Evolutionary conservation across 92 coral and sea anemone species (phyloP), one percentile per base, ranked within the genome.

Genomic region (Palythoa grandis): DNA sequence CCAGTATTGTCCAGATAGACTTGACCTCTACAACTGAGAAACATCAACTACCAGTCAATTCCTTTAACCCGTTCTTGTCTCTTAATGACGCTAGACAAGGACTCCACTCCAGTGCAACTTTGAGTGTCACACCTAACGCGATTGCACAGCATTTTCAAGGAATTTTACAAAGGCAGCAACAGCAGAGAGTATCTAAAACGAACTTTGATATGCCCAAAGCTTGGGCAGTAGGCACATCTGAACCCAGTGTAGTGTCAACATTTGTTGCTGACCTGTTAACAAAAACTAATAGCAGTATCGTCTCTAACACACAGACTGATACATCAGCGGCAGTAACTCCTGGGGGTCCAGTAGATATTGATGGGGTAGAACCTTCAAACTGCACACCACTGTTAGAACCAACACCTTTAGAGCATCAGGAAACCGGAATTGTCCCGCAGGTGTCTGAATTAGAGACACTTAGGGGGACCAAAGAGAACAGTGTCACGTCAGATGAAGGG

Each of bases 11-110:
- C 47, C 82, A 67, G 52, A 80, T 80, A 80, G 85, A 80, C 24
- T 50, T 80, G 63, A 80, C 85, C 40, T 40, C 72, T 0, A 52
- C 74, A 20, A 66, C 85, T n/a, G 85, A 80, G 17, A 80, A 66
- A 22, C 85, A 67, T 47, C 11, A 14, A 22, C 43, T 70, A 15
- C 56, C 70, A 47, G 74, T 70, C 24, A 35, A 7, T 11, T 76
- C 82, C 9, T 63, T 67, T 74, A 61, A 37, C 13, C 52, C 85
- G 10, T 66, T 56, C 20, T 25, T 77, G 50, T 77, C 57, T 29
- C 37, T 53, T 8, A 20, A 53, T 22, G 35, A 43, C 6, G 2
- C 37, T 29, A 70, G 74, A 1, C 74, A 17, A 20, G 47, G 56
- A 22, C 37, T 78, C 7, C 83, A 58, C 35, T 37, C 37, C 11